Percentiles rank a stretch among this genome's conserved stretches.
phyloP scores from a whole-genome alignment of 2,113 vertebrate species.

The Hiodon tergisus region DNA sequence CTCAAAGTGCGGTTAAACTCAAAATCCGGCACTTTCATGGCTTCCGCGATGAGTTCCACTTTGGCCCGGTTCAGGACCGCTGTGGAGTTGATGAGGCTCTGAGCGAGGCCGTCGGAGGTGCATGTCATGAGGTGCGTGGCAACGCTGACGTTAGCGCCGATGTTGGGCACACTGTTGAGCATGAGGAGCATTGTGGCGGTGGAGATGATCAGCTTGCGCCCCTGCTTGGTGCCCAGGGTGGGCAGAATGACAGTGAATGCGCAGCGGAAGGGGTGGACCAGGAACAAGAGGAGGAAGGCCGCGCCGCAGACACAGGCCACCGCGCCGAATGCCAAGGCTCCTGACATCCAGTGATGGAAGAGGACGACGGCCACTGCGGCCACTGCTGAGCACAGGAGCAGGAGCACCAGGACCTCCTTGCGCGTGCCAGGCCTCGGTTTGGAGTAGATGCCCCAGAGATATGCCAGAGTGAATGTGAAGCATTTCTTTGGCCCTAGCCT shows the following conservation, averaged over 20 bases:
- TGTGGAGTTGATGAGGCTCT: constrained; percentile 75
- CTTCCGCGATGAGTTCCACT: constrained; percentile 50
- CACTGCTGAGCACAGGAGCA: constrained; percentile 64
- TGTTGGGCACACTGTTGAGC: constrained; percentile 72
- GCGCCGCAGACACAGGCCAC: constrained; percentile 52
- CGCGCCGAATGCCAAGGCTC: constrained; percentile 48
- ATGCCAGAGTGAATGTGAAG: constrained; percentile 31
- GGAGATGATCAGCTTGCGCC: constrained; percentile 74
- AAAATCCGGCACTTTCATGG: constrained; percentile 32
- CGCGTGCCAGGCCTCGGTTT: constrained; percentile 55
- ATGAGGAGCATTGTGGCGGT: constrained; percentile 67
- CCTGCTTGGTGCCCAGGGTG: constrained; percentile 75
- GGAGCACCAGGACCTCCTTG: constrained; percentile 61
- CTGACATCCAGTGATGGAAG: constrained; percentile 73
- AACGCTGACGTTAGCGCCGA: constrained; percentile 65
- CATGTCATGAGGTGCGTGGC: constrained; percentile 71
- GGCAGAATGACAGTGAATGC: constrained; percentile 76
- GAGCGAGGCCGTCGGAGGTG: constrained; percentile 70
- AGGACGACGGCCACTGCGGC: constrained; percentile 52
- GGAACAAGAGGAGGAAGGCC: constrained; percentile 58
- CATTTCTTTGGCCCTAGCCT: constrained; percentile 28
- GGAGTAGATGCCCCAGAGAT: constrained; percentile 72
- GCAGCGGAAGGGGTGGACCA: constrained; percentile 81
- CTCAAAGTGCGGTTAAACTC: constrained; percentile 42
- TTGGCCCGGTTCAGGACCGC: constrained; percentile 57